Conservation (phyloP, 2,797 vertebrate genomes). For the Rhabdophis nuchalis region DNA sequence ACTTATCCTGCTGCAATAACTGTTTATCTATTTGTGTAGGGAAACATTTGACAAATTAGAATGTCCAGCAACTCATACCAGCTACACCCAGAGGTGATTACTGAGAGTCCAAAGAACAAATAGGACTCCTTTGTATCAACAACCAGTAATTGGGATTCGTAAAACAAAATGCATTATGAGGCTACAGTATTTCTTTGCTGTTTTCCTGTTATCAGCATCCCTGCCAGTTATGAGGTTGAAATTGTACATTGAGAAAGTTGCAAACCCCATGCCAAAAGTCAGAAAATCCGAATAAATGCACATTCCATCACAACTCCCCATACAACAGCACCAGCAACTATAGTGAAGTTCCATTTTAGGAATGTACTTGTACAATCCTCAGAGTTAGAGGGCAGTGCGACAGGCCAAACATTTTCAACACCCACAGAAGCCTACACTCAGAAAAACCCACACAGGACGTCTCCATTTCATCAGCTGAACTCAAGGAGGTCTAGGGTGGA, state of each 20-base stretch:
- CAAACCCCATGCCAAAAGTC: not conserved
- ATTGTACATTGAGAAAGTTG: not conserved
- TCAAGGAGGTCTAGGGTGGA: not conserved
- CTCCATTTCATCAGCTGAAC: not conserved
- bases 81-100: not conserved
- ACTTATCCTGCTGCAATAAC: not conserved
- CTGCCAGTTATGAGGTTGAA: not conserved
- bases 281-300: not conserved
- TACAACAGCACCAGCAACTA: not conserved
- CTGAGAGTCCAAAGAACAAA: not conserved
- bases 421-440: not conserved
- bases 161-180: not conserved
- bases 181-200: not conserved
- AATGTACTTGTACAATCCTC: no score
- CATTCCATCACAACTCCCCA: not conserved
- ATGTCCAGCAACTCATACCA: not conserved
- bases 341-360: not conserved
- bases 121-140: not conserved
- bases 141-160: not conserved
- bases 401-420: not conserved
- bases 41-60: not conserved
- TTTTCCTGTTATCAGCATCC: not conserved
- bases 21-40: not conserved
- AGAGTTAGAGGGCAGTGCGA: not conserved
- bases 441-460: not conserved